These are phyloP conservation scores for Steatornis caripensis DNA, from an alignment of 2,113 vertebrate genomes.

Conservation along the genomic window DNA sequence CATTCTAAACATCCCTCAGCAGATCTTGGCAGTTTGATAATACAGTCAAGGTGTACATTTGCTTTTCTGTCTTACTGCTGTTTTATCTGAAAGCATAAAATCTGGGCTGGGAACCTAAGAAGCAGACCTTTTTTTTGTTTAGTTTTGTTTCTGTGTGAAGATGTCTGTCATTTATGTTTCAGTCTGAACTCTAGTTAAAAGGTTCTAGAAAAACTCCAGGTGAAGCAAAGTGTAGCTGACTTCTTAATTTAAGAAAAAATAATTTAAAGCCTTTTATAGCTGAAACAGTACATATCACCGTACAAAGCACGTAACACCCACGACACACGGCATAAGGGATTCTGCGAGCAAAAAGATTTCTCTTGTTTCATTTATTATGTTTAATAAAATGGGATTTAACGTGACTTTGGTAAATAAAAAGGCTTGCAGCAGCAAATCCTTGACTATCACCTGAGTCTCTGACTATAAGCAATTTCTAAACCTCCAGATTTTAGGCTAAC, in stretches of 20 bases:
- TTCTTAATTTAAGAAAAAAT: not conserved
- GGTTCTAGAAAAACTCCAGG: not conserved
- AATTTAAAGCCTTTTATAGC: not conserved
- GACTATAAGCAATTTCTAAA: not conserved
- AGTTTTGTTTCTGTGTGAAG: accelerated
- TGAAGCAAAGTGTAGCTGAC: not conserved
- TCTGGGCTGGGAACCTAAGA: not conserved
- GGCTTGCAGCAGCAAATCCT: not conserved
- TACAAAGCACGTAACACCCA: not conserved
- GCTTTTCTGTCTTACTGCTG: not conserved
- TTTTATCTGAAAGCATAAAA: not conserved
- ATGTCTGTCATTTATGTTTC: not conserved
- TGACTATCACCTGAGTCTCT: not conserved
- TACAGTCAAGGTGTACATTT: not conserved
- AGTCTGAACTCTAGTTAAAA: not conserved
- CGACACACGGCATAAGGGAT: not conserved
- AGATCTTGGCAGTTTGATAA: not conserved
- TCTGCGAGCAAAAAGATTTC: not conserved
- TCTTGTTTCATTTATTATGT: not conserved
- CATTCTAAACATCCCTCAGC: not conserved
- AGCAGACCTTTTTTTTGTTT: not conserved
- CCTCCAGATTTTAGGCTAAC: not conserved
- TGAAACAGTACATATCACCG: not conserved
- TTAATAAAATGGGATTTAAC: not conserved
- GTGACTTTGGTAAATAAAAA: not conserved